Percentiles rank a stretch among this genome's conserved stretches.
Evolutionary conservation across 2,888 invertebrate species (phyloP).

Genomic region (Pterostichus madidus): DNA sequence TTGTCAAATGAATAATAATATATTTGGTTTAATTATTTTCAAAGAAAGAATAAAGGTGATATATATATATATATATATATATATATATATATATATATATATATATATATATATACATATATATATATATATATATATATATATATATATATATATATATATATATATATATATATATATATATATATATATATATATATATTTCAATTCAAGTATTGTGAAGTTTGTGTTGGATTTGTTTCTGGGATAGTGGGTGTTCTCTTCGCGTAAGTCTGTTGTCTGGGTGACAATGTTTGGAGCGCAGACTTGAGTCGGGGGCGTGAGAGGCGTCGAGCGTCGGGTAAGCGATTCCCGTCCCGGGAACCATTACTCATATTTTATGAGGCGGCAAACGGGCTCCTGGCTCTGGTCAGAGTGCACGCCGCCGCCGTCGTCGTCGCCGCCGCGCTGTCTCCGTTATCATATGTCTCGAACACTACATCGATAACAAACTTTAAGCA

Average conservation of each 20-base stretch:
- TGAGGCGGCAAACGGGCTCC: constrained; percentile 68
- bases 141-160: too few species aligned
- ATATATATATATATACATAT: too few species aligned
- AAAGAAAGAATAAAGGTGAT: too few species aligned
- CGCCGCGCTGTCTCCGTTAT: constrained; percentile 64
- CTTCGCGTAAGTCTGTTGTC: background rate
- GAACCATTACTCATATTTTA: constrained; percentile 69
- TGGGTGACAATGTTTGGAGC: background rate
- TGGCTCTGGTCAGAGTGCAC: constrained; percentile 65
- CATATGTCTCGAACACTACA: constrained; percentile 68
- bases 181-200: too few species aligned
- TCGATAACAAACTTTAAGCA: constrained; percentile 70
- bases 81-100: too few species aligned
- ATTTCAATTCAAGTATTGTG: too few species aligned
- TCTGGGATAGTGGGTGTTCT: background rate
- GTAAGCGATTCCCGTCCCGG: constrained; percentile 65
- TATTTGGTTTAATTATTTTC: too few species aligned
- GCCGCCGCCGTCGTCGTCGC: constrained; percentile 48
- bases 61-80: too few species aligned
- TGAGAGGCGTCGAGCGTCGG: constrained; percentile 23
- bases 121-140: too few species aligned
- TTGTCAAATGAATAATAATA: too few species aligned
- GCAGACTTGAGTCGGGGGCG: background rate
- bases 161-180: too few species aligned
- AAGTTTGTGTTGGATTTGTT: background rate